These are phyloP conservation scores for Patiria miniata DNA, from an alignment of 35 echinoderm and acorn worm genomes.

Conservation along the genomic window DNA sequence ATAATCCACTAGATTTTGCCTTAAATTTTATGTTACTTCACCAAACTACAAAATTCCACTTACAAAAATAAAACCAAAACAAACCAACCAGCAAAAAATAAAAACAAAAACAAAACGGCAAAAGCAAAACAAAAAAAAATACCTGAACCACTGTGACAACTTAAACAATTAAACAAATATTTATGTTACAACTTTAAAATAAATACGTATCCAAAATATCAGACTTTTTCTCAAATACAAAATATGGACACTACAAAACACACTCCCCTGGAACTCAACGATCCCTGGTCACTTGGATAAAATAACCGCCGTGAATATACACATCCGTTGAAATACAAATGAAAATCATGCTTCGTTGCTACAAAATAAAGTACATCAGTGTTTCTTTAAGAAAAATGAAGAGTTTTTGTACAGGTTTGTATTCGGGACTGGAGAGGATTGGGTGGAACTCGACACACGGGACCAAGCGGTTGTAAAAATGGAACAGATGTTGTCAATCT, in stretches of 20 bases:
- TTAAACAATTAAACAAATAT: no score
- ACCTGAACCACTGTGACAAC: no score
- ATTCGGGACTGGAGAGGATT: neutral
- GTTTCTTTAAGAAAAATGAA: no score
- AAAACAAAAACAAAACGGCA: no score
- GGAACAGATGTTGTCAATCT: neutral
- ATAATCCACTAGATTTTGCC: no score
- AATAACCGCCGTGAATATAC: neutral
- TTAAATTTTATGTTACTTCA: no score
- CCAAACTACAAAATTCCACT: no score
- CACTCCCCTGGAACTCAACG: neutral
- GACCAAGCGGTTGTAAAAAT: no score
- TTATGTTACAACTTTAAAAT: neutral
- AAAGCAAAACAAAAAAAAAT: no score
- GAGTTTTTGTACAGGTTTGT: constrained; percentile 13
- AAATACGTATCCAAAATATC: constrained; percentile 32
- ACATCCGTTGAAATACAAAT: neutral
- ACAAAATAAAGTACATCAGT: constrained; percentile 1
- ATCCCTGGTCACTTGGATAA: neutral
- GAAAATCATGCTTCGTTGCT: neutral
- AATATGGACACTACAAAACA: neutral
- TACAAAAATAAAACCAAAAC: no score
- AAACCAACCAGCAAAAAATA: no score
- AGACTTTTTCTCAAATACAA: constrained; percentile 14
- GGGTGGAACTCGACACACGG: neutral